Percentiles rank a stretch among this genome's conserved stretches.
phyloP scores from a whole-genome alignment of 2,888 invertebrate species.

The Quadroppia sp. region DNA sequence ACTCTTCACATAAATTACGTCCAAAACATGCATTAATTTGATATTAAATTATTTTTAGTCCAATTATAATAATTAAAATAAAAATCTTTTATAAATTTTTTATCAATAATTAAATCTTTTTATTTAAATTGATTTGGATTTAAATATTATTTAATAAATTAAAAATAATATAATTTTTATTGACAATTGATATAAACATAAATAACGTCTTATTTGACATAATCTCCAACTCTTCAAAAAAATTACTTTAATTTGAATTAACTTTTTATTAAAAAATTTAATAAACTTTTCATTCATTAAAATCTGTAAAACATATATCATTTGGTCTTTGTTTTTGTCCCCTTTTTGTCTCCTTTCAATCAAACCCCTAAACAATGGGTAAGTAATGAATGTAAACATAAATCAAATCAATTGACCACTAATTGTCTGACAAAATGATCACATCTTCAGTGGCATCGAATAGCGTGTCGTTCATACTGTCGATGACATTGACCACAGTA shows the following conservation, averaged over 20 bases:
- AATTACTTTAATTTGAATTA: neutral
- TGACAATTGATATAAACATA: neutral
- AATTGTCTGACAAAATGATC: no score
- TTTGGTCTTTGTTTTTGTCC: no score
- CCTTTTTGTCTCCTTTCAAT: no score
- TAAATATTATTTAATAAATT: neutral
- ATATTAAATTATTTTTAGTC: no score
- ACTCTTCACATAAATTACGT: neutral
- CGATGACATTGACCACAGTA: conserved; percentile 72
- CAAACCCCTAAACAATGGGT: neutral
- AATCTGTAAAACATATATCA: no score
- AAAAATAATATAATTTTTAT: neutral
- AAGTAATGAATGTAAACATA: no score
- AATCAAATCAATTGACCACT: neutral
- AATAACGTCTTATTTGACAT: conserved; percentile 2
- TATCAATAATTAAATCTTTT: no score
- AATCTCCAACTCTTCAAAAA: neutral
- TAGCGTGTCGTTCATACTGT: conserved; percentile 57
- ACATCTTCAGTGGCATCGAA: conserved; percentile 52
- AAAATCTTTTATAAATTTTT: no score
- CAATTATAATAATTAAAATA: no score
- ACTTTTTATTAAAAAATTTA: neutral
- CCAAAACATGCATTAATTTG: neutral
- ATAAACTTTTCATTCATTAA: neutral
- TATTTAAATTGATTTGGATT: no score